phyloP scores from a whole-genome alignment of 2,113 vertebrate species.

The Noturus placidus region DNA sequence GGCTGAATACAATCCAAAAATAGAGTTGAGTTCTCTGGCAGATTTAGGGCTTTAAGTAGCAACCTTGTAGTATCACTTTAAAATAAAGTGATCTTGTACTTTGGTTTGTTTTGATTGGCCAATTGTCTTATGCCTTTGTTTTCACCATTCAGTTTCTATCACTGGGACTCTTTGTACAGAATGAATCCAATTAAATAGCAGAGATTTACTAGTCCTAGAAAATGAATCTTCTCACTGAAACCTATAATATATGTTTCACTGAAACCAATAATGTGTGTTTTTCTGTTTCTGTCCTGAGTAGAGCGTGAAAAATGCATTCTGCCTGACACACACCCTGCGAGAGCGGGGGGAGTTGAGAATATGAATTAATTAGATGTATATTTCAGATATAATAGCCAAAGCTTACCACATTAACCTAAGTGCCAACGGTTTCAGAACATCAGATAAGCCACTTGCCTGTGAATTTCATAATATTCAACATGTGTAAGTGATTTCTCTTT shows the following conservation, averaged over 20 bases:
- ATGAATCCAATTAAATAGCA: too few species aligned
- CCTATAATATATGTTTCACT: neutral
- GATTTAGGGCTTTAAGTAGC: neutral
- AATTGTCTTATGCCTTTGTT: neutral
- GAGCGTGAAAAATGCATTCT: neutral
- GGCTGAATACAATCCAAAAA: neutral
- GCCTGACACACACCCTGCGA: neutral
- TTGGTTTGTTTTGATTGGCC: neutral
- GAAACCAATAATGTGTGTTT: neutral
- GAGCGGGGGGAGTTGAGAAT: too few species aligned
- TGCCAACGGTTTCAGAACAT: conserved; percentile 60
- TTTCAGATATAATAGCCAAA: conserved; percentile 74
- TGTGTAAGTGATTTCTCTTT: neutral
- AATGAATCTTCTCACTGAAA: neutral
- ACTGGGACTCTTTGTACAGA: too few species aligned
- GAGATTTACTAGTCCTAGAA: neutral
- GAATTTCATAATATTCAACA: neutral
- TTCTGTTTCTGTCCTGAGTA: neutral
- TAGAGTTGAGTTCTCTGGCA: neutral
- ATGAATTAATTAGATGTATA: too few species aligned
- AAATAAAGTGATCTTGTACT: neutral
- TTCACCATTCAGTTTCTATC: neutral
- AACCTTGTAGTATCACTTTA: neutral
- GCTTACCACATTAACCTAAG: too few species aligned
- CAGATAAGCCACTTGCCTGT: conserved; percentile 59